A percentile compares a stretch with the other conserved stretches of the same genome.
phyloP scores from a whole-genome alignment of 2,888 invertebrate genomes.

The Stenodera caucasica region DNA sequence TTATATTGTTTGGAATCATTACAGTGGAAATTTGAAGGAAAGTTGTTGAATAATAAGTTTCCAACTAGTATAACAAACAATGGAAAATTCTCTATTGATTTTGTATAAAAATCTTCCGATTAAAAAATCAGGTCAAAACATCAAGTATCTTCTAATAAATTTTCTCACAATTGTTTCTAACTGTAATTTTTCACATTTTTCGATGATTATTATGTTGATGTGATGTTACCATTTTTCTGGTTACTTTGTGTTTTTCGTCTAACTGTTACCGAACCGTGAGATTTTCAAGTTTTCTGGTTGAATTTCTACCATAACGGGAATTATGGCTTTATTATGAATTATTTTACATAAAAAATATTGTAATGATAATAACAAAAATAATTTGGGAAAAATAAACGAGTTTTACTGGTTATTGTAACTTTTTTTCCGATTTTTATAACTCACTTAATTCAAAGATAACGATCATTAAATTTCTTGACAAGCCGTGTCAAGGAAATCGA shows the following conservation, averaged over 20 bases:
- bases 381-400: not conserved
- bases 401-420: not conserved
- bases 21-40: not conserved
- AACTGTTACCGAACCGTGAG: constrained; percentile 30
- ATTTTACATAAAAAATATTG: not conserved
- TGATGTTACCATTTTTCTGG: constrained; percentile 1
- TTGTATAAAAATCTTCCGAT: no score
- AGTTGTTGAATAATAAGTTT: constrained; percentile 20
- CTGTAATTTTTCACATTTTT: no score
- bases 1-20: constrained; percentile 3
- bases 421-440: not conserved
- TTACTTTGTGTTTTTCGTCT: constrained; percentile 28
- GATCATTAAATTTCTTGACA: not conserved
- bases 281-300: constrained; percentile 14
- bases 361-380: not conserved
- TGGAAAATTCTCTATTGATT: constrained; percentile 3
- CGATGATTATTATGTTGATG: no score
- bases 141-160: no score
- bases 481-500: not conserved
- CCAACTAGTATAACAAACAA: constrained; percentile 20
- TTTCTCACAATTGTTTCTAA: no score
- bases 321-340: not conserved
- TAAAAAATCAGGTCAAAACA: no score
- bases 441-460: not conserved
- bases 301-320: not conserved